A percentile compares a stretch with the other conserved stretches of the same genome.
Evolutionary conservation across 2,113 vertebrate genomes (phyloP).

Genomic region (Oryzias javanicus): DNA sequence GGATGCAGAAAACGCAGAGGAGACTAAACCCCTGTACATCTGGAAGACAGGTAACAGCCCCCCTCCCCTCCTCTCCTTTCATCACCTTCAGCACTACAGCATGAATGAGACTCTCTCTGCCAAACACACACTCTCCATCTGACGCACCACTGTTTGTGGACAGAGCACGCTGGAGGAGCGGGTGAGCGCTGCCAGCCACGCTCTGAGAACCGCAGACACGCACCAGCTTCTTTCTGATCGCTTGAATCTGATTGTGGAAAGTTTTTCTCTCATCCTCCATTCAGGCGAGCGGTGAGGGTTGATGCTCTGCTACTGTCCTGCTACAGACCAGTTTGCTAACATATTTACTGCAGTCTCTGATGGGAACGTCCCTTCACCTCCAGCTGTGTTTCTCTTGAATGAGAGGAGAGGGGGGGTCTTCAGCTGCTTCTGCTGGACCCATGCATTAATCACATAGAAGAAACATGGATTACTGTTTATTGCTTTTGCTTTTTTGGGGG

Average conservation of each 20-base stretch:
- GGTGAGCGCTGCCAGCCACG: no score
- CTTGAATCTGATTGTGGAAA: conserved; percentile 3
- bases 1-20: conserved; percentile 64
- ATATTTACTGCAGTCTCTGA: conserved; percentile 62
- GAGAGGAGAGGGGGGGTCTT: conserved; percentile 45
- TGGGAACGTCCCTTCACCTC: conserved; percentile 29
- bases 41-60: conserved; percentile 77
- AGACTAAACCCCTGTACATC: conserved; percentile 72
- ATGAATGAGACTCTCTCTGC: no score
- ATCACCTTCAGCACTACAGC: neutral
- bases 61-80: conserved; percentile 18
- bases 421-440: conserved; percentile 30
- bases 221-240: no score
- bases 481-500: no score
- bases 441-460: conserved; percentile 39
- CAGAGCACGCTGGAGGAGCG: no score
- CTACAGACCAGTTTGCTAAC: conserved; percentile 26
- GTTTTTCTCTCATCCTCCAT: neutral
- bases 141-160: no score
- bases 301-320: conserved; percentile 46
- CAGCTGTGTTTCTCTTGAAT: conserved; percentile 10
- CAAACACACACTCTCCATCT: no score
- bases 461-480: no score
- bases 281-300: conserved; percentile 9
- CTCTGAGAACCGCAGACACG: no score